Base-by-base conservation (phyloP, 2,797 vertebrate genomes). In the Danio jaintianensis region DNA sequence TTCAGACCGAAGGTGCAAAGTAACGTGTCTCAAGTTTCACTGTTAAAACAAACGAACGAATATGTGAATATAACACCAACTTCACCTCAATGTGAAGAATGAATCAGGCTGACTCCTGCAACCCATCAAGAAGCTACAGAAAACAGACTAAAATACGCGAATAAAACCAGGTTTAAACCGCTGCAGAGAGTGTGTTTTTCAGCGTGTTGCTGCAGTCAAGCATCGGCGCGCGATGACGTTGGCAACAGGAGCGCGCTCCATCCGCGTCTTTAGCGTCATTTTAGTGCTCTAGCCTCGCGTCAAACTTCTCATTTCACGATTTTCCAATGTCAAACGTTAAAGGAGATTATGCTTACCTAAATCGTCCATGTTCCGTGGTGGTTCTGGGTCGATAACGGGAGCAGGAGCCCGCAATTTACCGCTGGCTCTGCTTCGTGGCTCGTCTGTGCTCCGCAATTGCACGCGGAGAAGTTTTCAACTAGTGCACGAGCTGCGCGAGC, bases 321-420 rank as follows among this genome's bases (percentile, higher is more conserved):
- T 47, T n/a, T 56, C 61, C 38, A 38, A 55, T n/a, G 18, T 29
- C 11, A 56, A 56, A 13, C 10, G 75, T 36, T 18, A 29, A 29
- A 67, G 43, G 6, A 10, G 18, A 9, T 42, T 43, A 4, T 5
- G 91, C 91, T 91, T 88, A 94, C 93, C 93, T 86, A 94, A 89
- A 91, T 94, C 93, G 86, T 94, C 93, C 93, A 94, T 94, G 91
- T 89, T 92, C 86, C 83, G 88, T 86, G 5, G 36, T 5, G 89
- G 88, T 92, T 90, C 88, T 83, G 85, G 75, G 82, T 84, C 87
- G 68, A 66, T n/a, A 73, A 52, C 22, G 80, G 80, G 61, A 55
- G 80, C 85, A 85, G 85, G 80, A 83, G 86, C 84, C 85, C 83
- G 87, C 83, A 85, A 64, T 86, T 74, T 47, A 6, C 76, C 42